Evolutionary conservation across 2,888 invertebrate genomes (phyloP), one percentile per base, ranked within the genome.

Genomic region (Chamaedrilus cognettii): DNA sequence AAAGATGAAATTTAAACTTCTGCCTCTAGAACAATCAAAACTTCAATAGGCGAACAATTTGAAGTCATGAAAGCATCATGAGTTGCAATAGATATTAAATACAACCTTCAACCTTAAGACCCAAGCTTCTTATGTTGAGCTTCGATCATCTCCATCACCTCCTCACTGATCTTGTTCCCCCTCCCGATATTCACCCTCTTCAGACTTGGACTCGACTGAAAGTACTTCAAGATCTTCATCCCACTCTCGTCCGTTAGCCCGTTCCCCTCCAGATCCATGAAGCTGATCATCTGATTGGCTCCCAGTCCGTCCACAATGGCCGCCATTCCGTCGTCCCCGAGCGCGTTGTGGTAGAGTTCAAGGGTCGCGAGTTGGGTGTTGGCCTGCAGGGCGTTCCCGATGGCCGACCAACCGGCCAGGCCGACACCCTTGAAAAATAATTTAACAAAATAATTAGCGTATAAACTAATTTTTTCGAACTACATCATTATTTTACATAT

Each of bases 251-350:
- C 75, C 2, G 74, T 73, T 30, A 81, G 69, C 30, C 76, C 75
- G 23, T 77, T 74, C 59, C 76, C 76, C 69, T 79, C 79, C 28
- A 81, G 67, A 58, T 79, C 79, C 26, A 81, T 64, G 3, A 72
- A 65, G 7, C 69, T 61, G 23, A 81, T 56, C 4, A 72, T 70
- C 2, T 67, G 65, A 65, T 81, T 81, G n/a, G 72, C 69, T 50
- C 70, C 66, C 31, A 81, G 72, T 11, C 78, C 78, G 19, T 70
- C 71, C 0, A 72, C 72, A 31, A 81, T 60, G 35, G 69, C 70
- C 19, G 70, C 70, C 0, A 78, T 55, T 0, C 79, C 80, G 31
- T 72, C 72, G 69, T 81, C 77, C 1, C 79, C 79, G 11, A 81
- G 70, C 1, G 68, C 67, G 65, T 77, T 79, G 64, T 78, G 76